Percentiles rank a stretch among this genome's conserved stretches.
These are phyloP conservation scores for Centroberyx gerrardi DNA, from an alignment of 2,797 vertebrate species.

Conservation along the genomic window DNA sequence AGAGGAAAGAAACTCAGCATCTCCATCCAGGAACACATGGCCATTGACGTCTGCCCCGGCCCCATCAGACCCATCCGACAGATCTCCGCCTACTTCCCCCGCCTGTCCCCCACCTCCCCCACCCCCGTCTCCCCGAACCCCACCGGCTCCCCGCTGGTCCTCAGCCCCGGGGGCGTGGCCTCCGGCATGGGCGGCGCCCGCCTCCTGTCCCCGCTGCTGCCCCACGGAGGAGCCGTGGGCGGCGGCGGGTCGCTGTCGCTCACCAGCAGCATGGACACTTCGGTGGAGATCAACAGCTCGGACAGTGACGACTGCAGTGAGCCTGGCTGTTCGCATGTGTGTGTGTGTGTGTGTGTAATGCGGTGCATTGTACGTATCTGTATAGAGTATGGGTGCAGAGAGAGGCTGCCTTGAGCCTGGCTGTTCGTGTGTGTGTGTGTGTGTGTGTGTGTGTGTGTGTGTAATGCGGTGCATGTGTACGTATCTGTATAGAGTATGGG, in stretches of 20 bases:
- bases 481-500: slow-evolving; percentile 13
- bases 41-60: slow-evolving; percentile 88
- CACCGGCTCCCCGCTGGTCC: slow-evolving; percentile 51
- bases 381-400: slow-evolving; percentile 7
- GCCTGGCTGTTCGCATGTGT: slow-evolving; percentile 60
- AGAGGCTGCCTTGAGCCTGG: background rate
- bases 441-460: no score
- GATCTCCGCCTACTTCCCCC: slow-evolving; percentile 89
- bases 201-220: slow-evolving; percentile 72
- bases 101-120: slow-evolving; percentile 78
- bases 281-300: slow-evolving; percentile 82
- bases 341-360: slow-evolving; percentile 51
- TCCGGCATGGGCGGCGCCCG: slow-evolving; percentile 53
- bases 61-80: slow-evolving; percentile 87
- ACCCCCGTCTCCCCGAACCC: slow-evolving; percentile 61
- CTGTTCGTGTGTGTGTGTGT: slow-evolving; percentile 59
- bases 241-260: slow-evolving; percentile 68
- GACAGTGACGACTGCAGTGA: slow-evolving; percentile 87
- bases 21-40: slow-evolving; percentile 90
- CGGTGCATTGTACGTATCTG: slow-evolving; percentile 30
- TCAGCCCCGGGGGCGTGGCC: slow-evolving; percentile 59
- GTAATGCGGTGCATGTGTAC: slow-evolving; percentile 25
- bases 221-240: slow-evolving; percentile 53
- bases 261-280: slow-evolving; percentile 80
- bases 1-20: slow-evolving; percentile 82